Conservation (phyloP, 2,888 invertebrate genomes). For the Eretmocerus hayati region DNA sequence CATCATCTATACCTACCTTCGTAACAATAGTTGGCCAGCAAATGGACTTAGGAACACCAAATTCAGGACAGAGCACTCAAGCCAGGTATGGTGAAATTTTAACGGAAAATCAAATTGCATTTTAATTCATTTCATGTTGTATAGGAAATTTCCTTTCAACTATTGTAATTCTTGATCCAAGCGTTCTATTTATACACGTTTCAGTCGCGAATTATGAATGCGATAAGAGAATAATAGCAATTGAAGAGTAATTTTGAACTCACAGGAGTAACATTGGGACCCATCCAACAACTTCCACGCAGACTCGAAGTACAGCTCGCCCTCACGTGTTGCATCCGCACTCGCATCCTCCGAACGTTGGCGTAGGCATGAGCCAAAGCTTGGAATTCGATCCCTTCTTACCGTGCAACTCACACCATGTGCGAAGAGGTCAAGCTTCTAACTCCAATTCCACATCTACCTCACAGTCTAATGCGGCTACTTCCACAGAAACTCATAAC, state of each 20-base stretch:
- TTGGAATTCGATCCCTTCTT: conserved; percentile 59
- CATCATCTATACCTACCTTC: conserved; percentile 14
- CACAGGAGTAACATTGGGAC: conserved; percentile 58
- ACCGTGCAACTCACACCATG: conserved; percentile 66
- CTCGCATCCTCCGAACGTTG: conserved; percentile 51
- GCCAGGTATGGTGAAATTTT: conserved; percentile 42
- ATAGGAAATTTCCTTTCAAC: too few relatives aligned
- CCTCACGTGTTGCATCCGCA: conserved; percentile 61
- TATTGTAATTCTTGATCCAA: too few relatives aligned
- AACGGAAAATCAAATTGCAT: too few relatives aligned
- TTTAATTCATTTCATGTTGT: too few relatives aligned
- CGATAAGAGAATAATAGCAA: too few relatives aligned
- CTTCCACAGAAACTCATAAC: conserved; percentile 48
- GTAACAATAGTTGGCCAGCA: conserved; percentile 16
- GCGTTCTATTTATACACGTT: too few relatives aligned
- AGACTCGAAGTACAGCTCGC: conserved; percentile 62
- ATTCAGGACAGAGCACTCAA: conserved; percentile 42
- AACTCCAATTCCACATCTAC: conserved; percentile 27
- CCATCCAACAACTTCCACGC: conserved; percentile 64
- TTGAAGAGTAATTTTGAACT: too few relatives aligned
- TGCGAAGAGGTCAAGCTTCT: conserved; percentile 43
- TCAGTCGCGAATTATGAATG: too few relatives aligned
- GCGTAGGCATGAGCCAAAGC: conserved; percentile 31
- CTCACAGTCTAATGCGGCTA: conserved; percentile 32
- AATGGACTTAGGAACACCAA: conserved; percentile 32